These are phyloP conservation scores for Atrina japonica DNA, from an alignment of 2,888 invertebrate genomes.

Conservation along the genomic window DNA sequence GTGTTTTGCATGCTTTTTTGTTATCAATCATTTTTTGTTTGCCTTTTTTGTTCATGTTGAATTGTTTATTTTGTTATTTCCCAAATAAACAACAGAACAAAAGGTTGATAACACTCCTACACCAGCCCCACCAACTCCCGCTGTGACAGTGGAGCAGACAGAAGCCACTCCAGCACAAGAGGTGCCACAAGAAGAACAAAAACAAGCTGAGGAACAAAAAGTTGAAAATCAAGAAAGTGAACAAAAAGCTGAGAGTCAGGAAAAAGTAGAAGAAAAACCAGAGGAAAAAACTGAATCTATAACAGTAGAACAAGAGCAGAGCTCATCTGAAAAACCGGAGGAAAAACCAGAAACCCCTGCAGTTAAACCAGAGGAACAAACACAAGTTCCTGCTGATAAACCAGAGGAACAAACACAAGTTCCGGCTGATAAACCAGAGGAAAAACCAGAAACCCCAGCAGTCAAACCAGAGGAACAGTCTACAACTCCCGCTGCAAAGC, in stretches of 20 bases:
- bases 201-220: not conserved
- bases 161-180: constrained; percentile 25
- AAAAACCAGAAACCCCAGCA: constrained; percentile 32
- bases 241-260: constrained; percentile 5
- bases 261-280: constrained; percentile 25
- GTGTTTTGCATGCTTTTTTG: constrained; percentile 1
- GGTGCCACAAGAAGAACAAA: constrained; percentile 28
- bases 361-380: constrained; percentile 9
- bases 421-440: constrained; percentile 16
- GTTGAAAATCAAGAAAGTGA: constrained; percentile 15
- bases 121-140: constrained; percentile 19
- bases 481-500: not conserved
- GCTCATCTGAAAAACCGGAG: constrained; percentile 31
- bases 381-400: not conserved
- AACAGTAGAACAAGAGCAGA: constrained; percentile 17
- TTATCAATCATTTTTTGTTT: constrained; percentile 16
- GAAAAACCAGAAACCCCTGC: constrained; percentile 34
- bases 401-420: constrained; percentile 38
- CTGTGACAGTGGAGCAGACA: constrained; percentile 20
- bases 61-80: no score
- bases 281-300: constrained; percentile 23
- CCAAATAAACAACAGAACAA: no score
- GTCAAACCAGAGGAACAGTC: constrained; percentile 12
- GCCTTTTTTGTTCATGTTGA: not conserved
- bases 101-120: not conserved